Evolutionary conservation across 2,113 vertebrate genomes (phyloP).

Genomic region (Gadus macrocephalus): DNA sequence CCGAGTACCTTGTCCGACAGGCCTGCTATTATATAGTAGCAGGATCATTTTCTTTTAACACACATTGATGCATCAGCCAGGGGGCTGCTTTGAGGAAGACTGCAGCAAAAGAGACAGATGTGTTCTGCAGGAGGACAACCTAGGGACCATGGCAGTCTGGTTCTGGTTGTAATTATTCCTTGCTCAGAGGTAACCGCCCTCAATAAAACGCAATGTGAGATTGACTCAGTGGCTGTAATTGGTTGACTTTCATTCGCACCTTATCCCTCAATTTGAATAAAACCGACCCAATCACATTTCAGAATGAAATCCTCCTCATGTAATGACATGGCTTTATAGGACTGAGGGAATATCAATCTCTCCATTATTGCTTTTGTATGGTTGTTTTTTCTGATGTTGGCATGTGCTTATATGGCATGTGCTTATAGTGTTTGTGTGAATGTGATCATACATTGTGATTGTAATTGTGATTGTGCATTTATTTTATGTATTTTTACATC

Average conservation of each 20-base stretch:
- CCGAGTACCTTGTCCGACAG: too few relatives aligned
- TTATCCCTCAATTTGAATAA: constrained; percentile 28
- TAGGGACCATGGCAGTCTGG: too few relatives aligned
- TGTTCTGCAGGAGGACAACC: constrained; percentile 11
- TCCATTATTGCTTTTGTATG: background rate
- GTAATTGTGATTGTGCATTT: background rate
- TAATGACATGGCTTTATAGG: constrained; percentile 26
- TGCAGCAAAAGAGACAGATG: constrained; percentile 8
- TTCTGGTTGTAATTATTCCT: background rate
- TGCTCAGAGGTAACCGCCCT: constrained; percentile 11
- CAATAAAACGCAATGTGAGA: constrained; percentile 8
- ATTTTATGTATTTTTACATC: too few relatives aligned
- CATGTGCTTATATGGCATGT: background rate
- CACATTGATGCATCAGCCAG: too few relatives aligned
- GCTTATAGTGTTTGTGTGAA: background rate
- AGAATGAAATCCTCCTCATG: constrained; percentile 21
- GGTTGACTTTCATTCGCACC: constrained; percentile 23
- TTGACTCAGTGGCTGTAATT: constrained; percentile 25
- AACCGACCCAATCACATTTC: constrained; percentile 30
- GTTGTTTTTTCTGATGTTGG: background rate
- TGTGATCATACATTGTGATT: constrained; percentile 3
- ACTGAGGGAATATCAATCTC: constrained; percentile 27
- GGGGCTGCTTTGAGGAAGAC: constrained; percentile 4
- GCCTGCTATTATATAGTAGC: too few relatives aligned
- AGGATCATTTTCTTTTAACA: too few relatives aligned